These are phyloP conservation scores for Oenanthe oenanthe DNA, from an alignment of 2,113 vertebrate genomes.

Conservation along the genomic window DNA sequence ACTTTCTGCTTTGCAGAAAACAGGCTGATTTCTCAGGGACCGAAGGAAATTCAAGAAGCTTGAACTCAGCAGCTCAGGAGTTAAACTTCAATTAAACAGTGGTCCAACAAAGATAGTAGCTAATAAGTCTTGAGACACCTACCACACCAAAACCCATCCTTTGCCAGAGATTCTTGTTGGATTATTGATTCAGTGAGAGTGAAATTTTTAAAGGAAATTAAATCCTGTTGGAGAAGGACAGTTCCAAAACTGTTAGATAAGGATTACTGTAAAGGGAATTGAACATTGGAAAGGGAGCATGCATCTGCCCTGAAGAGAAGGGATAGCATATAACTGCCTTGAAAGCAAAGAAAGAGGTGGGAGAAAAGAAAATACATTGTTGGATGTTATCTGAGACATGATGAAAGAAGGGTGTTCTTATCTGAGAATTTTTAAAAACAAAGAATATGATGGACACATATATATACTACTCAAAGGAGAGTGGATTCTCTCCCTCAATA, in stretches of 20 bases:
- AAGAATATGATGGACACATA: not conserved
- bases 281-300: not conserved
- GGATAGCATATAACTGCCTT: not conserved
- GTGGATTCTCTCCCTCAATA: not conserved
- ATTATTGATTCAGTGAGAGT: not conserved
- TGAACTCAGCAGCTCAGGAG: not conserved
- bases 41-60: not conserved
- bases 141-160: not conserved
- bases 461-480: not conserved
- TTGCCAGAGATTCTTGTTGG: not conserved
- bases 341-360: not conserved
- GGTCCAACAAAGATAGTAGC: not conserved
- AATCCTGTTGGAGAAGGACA: not conserved
- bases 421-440: not conserved
- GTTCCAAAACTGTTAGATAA: conserved; percentile 28
- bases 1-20: not conserved
- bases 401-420: not conserved
- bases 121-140: conserved; percentile 5
- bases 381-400: not conserved
- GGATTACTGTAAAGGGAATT: not conserved
- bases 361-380: not conserved
- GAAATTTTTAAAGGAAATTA: conserved; percentile 31
- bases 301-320: not conserved
- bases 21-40: not conserved
- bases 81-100: not conserved